Evolutionary conservation across 2,888 invertebrate species (phyloP).

Genomic region (Gnatocerus cornutus): DNA sequence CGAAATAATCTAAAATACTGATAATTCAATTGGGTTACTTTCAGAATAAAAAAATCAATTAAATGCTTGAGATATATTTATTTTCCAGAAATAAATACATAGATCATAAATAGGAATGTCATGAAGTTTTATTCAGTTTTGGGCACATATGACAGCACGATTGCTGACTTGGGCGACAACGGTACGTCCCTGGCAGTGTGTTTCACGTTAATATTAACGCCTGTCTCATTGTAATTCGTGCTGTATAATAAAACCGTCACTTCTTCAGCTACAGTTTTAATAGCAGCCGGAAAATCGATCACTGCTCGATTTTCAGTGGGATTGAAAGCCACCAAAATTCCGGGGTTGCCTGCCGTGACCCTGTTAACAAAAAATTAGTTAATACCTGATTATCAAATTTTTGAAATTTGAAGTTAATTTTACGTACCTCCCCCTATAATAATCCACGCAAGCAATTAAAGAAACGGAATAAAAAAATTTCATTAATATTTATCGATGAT

Average conservation of each 20-base stretch:
- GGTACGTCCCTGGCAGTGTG: constrained; percentile 74
- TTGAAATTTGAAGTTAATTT: no score
- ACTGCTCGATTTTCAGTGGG: constrained; percentile 71
- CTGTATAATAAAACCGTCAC: constrained; percentile 77
- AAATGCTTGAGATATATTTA: background rate
- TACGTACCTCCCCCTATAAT: constrained; percentile 30
- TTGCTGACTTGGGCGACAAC: constrained; percentile 77
- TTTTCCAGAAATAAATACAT: constrained; percentile 6
- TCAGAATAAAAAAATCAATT: no score
- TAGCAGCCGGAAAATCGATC: constrained; percentile 74
- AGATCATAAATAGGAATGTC: constrained; percentile 19
- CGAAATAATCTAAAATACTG: no score
- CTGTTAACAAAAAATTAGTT: constrained; percentile 68
- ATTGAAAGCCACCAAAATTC: constrained; percentile 83
- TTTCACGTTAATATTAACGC: constrained; percentile 74
- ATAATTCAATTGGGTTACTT: no score
- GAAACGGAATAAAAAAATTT: no score
- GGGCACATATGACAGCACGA: constrained; percentile 84
- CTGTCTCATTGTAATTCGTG: constrained; percentile 71
- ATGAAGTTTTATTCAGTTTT: constrained; percentile 7
- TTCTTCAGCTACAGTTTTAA: constrained; percentile 71
- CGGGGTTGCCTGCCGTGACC: constrained; percentile 83
- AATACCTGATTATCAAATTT: background rate
- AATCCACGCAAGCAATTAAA: background rate
- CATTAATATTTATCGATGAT: background rate